Base-by-base conservation (phyloP, 2,888 invertebrate genomes). In the Plebejus anna region DNA sequence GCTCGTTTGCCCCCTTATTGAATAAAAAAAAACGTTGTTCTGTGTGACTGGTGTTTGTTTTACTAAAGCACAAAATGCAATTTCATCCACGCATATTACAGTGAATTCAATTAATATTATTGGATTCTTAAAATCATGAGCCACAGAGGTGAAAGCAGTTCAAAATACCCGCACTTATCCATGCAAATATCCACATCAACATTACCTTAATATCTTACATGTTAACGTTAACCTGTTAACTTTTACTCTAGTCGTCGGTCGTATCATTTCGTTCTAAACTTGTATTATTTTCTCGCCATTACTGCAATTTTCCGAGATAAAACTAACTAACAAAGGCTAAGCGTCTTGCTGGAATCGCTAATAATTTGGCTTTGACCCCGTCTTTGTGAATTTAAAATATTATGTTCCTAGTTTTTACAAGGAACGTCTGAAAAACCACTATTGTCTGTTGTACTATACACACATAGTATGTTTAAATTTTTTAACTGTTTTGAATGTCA, bases 351-450 rank as follows among this genome's bases (percentile, higher is more conserved):
- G 28, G 32, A 36, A 32, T 66, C 13, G 61, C 32, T 66, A 66
- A 66, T 66, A 66, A 66, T 66, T 66, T 32, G 66, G 32, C 32
- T 66, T 66, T 32, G 13, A 66, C 66, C 36, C 66, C 66, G 13
- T 13, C 66, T 66, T 66, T 36, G 66, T 16, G 32, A 66, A 66
- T 66, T 5, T 66, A 11, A 66, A 66, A 36, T 32, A 4, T 66
- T 32, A 4, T 66, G 13, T 32, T 66, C 32, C 32, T 13, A 6
- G 32, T 66, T 36, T 28, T 66, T 66, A 36, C 66, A 16, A 66
- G 61, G 0, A 66, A 66, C 32, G 13, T 5, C 13, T 16, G 32
- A 28, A 32, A 5, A 32, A 5, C 13, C 66, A 13, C 66, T 36
- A 66, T 66, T 16, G 66, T 36, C n/a, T n/a, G n/a, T n/a, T n/a